Base-by-base conservation (phyloP, 2,888 invertebrate genomes). In the Parnassius apollo region DNA sequence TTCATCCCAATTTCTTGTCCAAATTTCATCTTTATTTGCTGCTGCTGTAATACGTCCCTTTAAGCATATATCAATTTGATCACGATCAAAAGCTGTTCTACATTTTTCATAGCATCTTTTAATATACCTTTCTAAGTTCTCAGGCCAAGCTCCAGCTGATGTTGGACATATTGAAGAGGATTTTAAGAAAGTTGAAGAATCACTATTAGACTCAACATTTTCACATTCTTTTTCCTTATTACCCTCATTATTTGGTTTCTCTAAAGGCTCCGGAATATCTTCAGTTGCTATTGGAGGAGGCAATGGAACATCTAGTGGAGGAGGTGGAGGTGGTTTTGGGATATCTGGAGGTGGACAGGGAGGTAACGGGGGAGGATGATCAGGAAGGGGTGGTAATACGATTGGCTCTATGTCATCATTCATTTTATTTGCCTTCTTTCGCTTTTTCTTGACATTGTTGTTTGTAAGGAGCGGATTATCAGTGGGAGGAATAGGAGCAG, bases 11-110 rank as follows among this genome's bases (percentile, higher is more conserved):
- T 99, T 97, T 78, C 97, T 96, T 1, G 95, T 95, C 94, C 96
- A 96, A 53, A 98, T 93, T 70, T 96, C 96, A 67, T 97, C 97
- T 75, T 96, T 96, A 78, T 96, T 96, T 55, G 98, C 97, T 13
- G 98, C 96, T 63, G 96, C 95, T 59, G 97, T 98, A 67, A 99
- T 96, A 88, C 98, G 97, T 49, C 98, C 98, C 86, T 98, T 98
- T 63, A 99, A 92, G 76, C 97, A 97, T 69, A 97, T 96, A 83
- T 98, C 98, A 65, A 99, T 97, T 87, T 97, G 96, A 91, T 98
- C 98, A 82, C 97, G 96, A 82, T 99, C 98, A 72, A 97, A 94
- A 66, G 94, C 94, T 12, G 97, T 96, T 76, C 95, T 94, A 78
- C 98, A 98, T 85, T 97, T 97, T 55, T 96, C 95, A 91, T 98